Evolutionary conservation across 2,888 invertebrate species (phyloP).

Genomic region (Ethmia dodecea): DNA sequence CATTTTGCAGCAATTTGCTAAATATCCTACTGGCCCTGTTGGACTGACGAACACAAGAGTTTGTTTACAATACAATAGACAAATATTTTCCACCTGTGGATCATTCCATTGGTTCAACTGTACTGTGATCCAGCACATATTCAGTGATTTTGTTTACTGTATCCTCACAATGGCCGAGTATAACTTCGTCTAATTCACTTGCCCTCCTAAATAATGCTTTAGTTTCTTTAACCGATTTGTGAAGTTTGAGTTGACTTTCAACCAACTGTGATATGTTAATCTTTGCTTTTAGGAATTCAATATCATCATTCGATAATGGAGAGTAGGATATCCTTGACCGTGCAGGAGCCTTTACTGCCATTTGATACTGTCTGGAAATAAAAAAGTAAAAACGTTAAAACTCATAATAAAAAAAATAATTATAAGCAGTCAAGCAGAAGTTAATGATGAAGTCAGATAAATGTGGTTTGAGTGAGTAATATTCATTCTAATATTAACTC

Average conservation of each 20-base stretch:
- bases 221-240: constrained; percentile 44
- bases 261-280: constrained; percentile 51
- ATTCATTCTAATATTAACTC: no score
- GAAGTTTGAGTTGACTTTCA: constrained; percentile 50
- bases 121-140: constrained; percentile 58
- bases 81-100: no score
- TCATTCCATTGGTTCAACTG: constrained; percentile 31
- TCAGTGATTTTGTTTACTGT: constrained; percentile 47
- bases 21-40: no score
- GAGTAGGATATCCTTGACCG: constrained; percentile 52
- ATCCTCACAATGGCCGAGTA: constrained; percentile 44
- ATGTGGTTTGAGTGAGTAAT: no score
- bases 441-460: no score
- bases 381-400: no score
- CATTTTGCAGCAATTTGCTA: no score
- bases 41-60: no score
- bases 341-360: constrained; percentile 41
- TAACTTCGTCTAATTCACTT: constrained; percentile 45
- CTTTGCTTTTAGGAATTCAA: constrained; percentile 58
- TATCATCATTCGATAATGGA: constrained; percentile 58
- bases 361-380: constrained; percentile 59
- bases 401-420: no score
- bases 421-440: no score
- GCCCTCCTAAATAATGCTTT: constrained; percentile 38
- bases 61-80: no score